These are phyloP conservation scores for Ophiothrix spiculata DNA, from an alignment of 35 echinoderm and acorn worm genomes.

Conservation along the genomic window DNA sequence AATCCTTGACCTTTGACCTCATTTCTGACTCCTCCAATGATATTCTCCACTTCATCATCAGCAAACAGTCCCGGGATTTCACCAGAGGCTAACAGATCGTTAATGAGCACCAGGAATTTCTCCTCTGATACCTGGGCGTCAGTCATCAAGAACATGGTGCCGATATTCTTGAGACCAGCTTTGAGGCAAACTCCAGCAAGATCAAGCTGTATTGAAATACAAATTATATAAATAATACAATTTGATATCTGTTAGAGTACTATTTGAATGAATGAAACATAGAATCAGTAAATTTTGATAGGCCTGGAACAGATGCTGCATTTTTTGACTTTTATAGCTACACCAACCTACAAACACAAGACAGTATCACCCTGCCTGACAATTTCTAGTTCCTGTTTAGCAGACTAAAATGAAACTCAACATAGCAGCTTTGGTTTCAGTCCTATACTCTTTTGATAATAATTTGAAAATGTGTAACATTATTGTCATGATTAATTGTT, in stretches of 20 bases:
- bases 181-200: constrained; percentile 71
- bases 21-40: constrained; percentile 89
- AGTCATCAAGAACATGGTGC: constrained; percentile 96
- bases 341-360: too few species aligned
- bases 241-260: not conserved
- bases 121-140: constrained; percentile 93
- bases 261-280: too few species aligned
- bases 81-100: constrained; percentile 91
- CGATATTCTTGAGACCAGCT: constrained; percentile 88
- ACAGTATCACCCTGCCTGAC: too few species aligned
- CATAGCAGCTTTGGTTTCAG: too few species aligned
- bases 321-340: too few species aligned
- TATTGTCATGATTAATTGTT: too few species aligned
- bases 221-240: not conserved
- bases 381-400: too few species aligned
- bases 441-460: too few species aligned
- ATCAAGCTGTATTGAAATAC: constrained; percentile 54
- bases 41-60: constrained; percentile 94
- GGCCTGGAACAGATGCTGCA: too few species aligned
- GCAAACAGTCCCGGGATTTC: constrained; percentile 93
- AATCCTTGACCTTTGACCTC: constrained; percentile 95
- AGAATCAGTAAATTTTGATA: too few species aligned
- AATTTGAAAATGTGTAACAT: too few species aligned
- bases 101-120: constrained; percentile 96
- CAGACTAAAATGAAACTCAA: too few species aligned